Base-by-base conservation (phyloP, 2,888 invertebrate genomes). In the Mantis religiosa region DNA sequence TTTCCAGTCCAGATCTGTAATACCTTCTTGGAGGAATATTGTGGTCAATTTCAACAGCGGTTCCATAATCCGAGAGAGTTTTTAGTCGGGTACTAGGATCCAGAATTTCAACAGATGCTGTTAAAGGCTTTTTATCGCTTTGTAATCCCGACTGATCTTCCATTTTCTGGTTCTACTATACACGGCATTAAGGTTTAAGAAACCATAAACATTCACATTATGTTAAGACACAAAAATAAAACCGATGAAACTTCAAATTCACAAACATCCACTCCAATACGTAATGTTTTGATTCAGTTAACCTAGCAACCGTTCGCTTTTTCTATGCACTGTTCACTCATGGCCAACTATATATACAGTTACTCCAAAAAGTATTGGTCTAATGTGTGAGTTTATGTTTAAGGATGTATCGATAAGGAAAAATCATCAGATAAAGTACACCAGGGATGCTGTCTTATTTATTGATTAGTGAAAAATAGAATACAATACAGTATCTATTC, bases 1-100 rank as follows among this genome's bases (percentile, higher is more conserved):
- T 97, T 94, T 99, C 98, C 87, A 96, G 94, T 7, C 98, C 98
- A 30, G 98, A 97, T 88, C 98, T 95, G 92, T 97, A 98, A 93
- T 99, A 98, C 96, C 97, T 96, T 92, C 95, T 94, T n/a, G 96
- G 95, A 89, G 96, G 96, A 91, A 96, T 95, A 92, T 96, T 96
- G 27, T 95, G 94, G 92, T 97, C 96, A 87, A 97, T 95, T 90
- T 96, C 96, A 82, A 97, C 96, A 91, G 95, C 94, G 91, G 96
- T 96, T 34, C 96, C 96, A 91, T 94, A 95, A 91, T 95, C 95
- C 27, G 95, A 95, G 89, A 97, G 93, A 90, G 95, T 94, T 92
- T 96, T 96, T 47, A 97, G 94, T 90, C 97, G 94, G 89, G 94
- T 94, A 88, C 95, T 94, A 6, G 97, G 96, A 90, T 96, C 96